These are phyloP conservation scores for Drosophila murphyi DNA, from an alignment of 1,140 invertebrate species.

Conservation along the genomic window DNA sequence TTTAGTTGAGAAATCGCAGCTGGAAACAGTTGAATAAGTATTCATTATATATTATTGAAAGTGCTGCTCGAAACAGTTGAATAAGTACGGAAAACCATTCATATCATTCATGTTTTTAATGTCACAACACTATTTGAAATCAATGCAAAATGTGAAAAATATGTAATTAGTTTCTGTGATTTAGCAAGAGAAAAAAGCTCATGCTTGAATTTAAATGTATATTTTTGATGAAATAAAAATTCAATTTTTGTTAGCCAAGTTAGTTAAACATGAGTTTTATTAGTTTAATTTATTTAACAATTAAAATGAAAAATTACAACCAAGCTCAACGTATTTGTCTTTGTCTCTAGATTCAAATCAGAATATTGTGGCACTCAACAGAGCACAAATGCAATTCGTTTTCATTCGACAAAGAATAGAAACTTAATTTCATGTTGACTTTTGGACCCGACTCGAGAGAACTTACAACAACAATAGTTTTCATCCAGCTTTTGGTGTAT, in stretches of 20 bases:
- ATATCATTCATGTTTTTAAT: slow-evolving; percentile 14
- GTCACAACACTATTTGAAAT: not conserved
- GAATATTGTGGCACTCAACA: not conserved
- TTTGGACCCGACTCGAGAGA: slow-evolving; percentile 5
- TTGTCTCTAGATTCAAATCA: too few species aligned
- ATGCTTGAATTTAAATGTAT: too few species aligned
- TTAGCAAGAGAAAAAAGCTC: too few species aligned
- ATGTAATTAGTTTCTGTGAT: too few species aligned
- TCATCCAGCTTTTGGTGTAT: slow-evolving; percentile 47
- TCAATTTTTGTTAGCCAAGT: too few species aligned
- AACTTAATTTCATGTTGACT: slow-evolving; percentile 20
- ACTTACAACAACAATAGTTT: slow-evolving; percentile 18
- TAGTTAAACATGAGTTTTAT: too few species aligned
- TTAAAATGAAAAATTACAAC: too few species aligned
- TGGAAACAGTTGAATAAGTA: slow-evolving; percentile 45
- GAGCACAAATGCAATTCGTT: slow-evolving; percentile 17
- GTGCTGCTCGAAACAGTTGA: too few species aligned
- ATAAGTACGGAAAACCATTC: not conserved
- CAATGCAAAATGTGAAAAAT: too few species aligned
- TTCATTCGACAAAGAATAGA: not conserved
- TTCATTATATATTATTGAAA: slow-evolving; percentile 24
- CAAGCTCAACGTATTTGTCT: too few species aligned
- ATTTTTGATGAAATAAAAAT: too few species aligned
- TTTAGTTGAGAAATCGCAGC: slow-evolving; percentile 4
- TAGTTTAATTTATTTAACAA: too few species aligned